phyloP scores from a whole-genome alignment of 2,888 invertebrate genomes.

The Acleris laterana region DNA sequence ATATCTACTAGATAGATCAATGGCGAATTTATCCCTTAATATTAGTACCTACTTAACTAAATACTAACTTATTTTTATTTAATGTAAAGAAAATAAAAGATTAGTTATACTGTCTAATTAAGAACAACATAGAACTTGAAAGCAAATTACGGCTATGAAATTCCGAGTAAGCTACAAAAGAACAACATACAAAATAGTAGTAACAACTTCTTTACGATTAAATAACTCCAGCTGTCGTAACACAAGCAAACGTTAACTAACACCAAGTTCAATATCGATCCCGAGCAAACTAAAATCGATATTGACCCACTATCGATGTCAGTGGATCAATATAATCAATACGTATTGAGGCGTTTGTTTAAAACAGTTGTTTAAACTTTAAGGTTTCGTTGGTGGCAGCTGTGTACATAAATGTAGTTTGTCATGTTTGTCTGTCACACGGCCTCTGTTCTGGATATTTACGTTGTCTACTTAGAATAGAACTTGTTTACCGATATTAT shows the following conservation, averaged over 20 bases:
- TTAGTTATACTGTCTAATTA: too few relatives aligned
- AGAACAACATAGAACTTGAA: too few relatives aligned
- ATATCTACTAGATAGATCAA: too few relatives aligned
- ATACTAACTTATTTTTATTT: too few relatives aligned
- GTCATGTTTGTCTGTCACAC: constrained; percentile 14
- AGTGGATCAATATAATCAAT: constrained; percentile 14
- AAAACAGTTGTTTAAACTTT: constrained; percentile 27
- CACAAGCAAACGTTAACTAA: not conserved
- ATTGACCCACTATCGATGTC: constrained; percentile 24
- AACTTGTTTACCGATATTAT: too few relatives aligned
- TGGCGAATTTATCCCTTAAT: too few relatives aligned
- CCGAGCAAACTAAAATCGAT: not conserved
- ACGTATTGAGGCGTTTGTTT: constrained; percentile 23
- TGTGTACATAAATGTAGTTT: constrained; percentile 3
- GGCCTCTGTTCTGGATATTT: not conserved
- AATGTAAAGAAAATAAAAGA: too few relatives aligned
- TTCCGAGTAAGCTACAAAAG: too few relatives aligned
- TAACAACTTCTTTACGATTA: not conserved
- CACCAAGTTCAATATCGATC: constrained; percentile 15
- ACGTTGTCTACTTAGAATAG: too few relatives aligned
- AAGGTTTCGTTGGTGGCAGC: constrained; percentile 10
- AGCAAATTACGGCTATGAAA: too few relatives aligned
- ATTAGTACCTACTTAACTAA: too few relatives aligned
- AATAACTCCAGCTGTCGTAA: not conserved
- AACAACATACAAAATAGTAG: too few relatives aligned